Evolutionary conservation across 2,113 vertebrate species (phyloP).

Genomic region (Copsychus sechellarum): DNA sequence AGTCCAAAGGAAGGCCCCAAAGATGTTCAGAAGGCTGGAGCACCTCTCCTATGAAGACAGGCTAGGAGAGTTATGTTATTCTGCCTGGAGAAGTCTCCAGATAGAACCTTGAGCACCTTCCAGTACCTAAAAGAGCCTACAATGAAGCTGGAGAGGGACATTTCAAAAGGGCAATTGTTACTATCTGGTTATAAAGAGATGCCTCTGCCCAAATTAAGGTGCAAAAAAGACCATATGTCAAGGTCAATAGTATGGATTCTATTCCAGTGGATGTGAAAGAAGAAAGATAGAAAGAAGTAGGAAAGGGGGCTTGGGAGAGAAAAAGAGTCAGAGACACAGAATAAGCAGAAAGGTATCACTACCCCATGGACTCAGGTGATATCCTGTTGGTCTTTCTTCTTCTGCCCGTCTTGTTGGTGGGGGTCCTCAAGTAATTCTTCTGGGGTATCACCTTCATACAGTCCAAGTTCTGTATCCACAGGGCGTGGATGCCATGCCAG

Average conservation of each 20-base stretch:
- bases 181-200: neutral
- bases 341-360: neutral
- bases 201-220: neutral
- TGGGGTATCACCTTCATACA: neutral
- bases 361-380: fast-evolving
- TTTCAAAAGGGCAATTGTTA: neutral
- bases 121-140: neutral
- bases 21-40: neutral
- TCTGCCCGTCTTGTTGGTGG: fast-evolving
- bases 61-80: neutral
- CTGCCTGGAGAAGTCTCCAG: neutral
- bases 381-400: neutral
- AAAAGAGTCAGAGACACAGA: neutral
- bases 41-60: neutral
- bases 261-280: neutral
- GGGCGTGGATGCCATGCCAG: neutral
- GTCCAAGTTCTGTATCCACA: neutral
- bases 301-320: fast-evolving
- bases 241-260: neutral
- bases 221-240: neutral
- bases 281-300: neutral
- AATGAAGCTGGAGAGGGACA: neutral
- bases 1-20: neutral
- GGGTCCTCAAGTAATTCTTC: neutral
- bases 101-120: neutral